A percentile compares a stretch with the other conserved stretches of the same genome.
Evolutionary conservation across 2,113 vertebrate genomes (phyloP).

Genomic region (Pontoporia blainvillei): DNA sequence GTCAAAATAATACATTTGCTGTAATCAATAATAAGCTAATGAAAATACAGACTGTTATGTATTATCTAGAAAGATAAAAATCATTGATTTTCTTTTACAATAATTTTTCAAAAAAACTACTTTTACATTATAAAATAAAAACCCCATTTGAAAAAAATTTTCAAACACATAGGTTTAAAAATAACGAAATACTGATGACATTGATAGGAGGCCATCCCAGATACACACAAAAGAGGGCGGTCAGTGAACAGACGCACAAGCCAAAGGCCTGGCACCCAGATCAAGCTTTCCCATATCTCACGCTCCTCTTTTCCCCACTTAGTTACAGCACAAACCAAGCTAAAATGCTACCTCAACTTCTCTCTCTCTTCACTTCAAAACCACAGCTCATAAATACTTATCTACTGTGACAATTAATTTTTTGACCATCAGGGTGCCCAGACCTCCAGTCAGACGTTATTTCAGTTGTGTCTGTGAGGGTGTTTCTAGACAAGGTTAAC

Average conservation of each 20-base stretch:
- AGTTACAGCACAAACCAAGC: background rate
- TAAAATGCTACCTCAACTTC: background rate
- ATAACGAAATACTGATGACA: background rate
- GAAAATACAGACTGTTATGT: slow-evolving; percentile 38
- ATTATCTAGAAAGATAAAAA: slow-evolving; percentile 54
- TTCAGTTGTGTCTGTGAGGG: background rate
- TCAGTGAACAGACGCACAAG: background rate
- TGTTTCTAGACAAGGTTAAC: background rate
- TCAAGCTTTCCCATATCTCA: background rate
- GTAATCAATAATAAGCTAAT: slow-evolving; percentile 53
- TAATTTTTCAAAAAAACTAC: slow-evolving; percentile 52
- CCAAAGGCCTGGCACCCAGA: background rate
- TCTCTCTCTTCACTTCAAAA: background rate
- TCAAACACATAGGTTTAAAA: background rate
- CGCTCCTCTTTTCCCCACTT: background rate
- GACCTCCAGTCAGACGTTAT: background rate
- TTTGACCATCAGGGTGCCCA: background rate
- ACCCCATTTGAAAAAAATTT: background rate
- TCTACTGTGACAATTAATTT: background rate
- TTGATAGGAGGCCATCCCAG: background rate
- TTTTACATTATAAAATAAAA: slow-evolving; percentile 40
- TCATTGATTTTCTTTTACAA: slow-evolving; percentile 57
- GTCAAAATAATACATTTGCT: slow-evolving; percentile 39
- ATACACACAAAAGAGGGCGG: background rate
- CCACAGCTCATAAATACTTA: background rate